Evolutionary conservation across 2,113 vertebrate species (phyloP).

Genomic region (Eolophus roseicapilla): DNA sequence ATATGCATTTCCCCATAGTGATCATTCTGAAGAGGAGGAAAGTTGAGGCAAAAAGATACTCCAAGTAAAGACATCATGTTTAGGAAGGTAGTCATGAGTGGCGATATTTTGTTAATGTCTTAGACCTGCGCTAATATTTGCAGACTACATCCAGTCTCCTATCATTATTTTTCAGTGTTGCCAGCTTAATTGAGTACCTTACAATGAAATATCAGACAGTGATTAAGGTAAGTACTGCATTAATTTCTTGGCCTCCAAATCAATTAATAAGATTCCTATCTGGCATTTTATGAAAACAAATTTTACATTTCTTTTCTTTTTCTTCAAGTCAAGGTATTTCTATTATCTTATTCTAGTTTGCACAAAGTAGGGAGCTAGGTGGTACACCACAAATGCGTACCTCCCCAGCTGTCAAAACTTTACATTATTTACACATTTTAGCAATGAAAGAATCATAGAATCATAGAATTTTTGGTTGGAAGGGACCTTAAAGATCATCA

Average conservation of each 20-base stretch:
- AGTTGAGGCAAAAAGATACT: not conserved
- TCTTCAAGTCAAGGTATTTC: not conserved
- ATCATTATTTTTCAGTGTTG: not conserved
- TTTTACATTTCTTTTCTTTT: not conserved
- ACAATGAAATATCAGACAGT: not conserved
- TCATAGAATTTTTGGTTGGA: not conserved
- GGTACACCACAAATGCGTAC: not conserved
- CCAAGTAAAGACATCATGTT: not conserved
- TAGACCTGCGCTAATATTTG: not conserved
- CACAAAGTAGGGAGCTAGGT: not conserved
- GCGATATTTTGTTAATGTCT: not conserved
- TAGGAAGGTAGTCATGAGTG: not conserved
- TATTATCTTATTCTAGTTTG: not conserved
- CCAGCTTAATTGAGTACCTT: not conserved
- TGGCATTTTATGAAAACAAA: not conserved
- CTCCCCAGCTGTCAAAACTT: not conserved
- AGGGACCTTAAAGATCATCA: not conserved
- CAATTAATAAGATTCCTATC: not conserved
- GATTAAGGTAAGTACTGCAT: not conserved
- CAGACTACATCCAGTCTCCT: not conserved
- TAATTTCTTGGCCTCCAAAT: not conserved
- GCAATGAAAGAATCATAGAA: not conserved
- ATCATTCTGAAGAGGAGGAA: not conserved
- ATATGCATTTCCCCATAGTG: not conserved
- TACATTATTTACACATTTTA: not conserved